Base-by-base conservation (phyloP, 1,140 invertebrate genomes). In the Drosophila funebris region DNA sequence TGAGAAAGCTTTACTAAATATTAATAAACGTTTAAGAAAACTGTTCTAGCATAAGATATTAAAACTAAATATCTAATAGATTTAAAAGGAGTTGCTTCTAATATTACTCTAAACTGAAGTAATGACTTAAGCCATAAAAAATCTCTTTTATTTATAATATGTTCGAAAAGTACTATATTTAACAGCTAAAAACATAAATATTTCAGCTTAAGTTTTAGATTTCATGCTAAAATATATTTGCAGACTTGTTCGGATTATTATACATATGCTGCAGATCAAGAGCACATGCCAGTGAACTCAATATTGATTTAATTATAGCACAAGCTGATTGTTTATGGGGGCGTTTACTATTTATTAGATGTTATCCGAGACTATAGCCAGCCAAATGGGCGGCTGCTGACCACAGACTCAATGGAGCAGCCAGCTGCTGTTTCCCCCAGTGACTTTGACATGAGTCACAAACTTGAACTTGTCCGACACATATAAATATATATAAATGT, bases 211-310 rank as follows among this genome's bases (percentile, higher is more conserved):
- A 39, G 20, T 41, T 16, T 24, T 7, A 24, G 18, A 46, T 46
- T 46, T 13, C 43, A 22, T 13, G 11, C 11, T 8, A 0, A 48
- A 13, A 29, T n/a, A 13, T n/a, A 33, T 6, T 14, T 29, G 13
- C 8, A 29, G n/a, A 53, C 16, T 13, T 52, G n/a, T 20, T 39
- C 4, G 13, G 36, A 44, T 18, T 50, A 80, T 85, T 84, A 74
- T 70, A 69, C 82, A 85, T 87, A 87, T 85, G 82, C 56, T 70
- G 67, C 43, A 77, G 78, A 87, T 87, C 81, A 85, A 56, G 63
- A 77, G 73, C 63, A 63, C 60, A 64, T 64, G 61, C 63, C 68
- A 44, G 11, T 31, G 56, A 56, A 64, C 33, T 41, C 29, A 64
- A 52, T 52, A 52, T 33, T 18, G 18, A 1, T 52, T 16, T 85